Evolutionary conservation across 1,140 invertebrate species (phyloP), one percentile per base, ranked within the genome.

Genomic region (Drosophila auraria): DNA sequence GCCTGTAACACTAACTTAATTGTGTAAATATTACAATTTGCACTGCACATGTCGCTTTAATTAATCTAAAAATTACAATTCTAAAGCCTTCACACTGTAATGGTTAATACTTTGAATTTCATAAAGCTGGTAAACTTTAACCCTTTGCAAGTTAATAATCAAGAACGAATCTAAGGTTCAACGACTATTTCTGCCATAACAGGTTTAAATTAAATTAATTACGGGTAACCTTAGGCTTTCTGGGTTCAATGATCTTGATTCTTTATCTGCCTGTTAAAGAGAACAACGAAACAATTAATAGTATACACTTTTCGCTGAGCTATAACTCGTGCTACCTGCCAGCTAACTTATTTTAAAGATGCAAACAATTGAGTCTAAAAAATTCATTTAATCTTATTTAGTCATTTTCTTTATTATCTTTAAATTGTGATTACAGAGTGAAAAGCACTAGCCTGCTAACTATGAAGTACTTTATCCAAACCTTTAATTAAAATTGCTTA

Each of bases 111-210:
- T 20, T 11, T 45, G 12, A 27, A 15, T 36, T 66, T 38, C 57
- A 66, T 36, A n/a, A 12, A 27, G 63, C 25, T 25, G 14, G 9
- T 20, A 27, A 54, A 45, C 23, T 25, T 14, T 51, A 42, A 33
- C 45, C 54, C 50, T 51, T 44, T n/a, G 47, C n/a, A 25, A 38
- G 45, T 9, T 60, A 36, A 36, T 44, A 23, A 58, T 23, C 36
- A 20, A 42, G 57, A 51, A 50, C 65, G 11, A 36, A 40, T 60
- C 47, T 51, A 51, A 73, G 66, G 70, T 73, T 73, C 70, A 71
- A 68, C 65, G 50, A 38, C 66, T 60, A 72, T 51, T 60, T 51
- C 7, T 7, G 44, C 27, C 15, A 14, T 60, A 72, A 73, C 54
- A 11, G 68, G 23, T 51, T 73, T 12, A 9, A 38, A 60, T 51